These are phyloP conservation scores for Salmo trutta DNA, from an alignment of 2,797 vertebrate genomes.

Conservation along the genomic window DNA sequence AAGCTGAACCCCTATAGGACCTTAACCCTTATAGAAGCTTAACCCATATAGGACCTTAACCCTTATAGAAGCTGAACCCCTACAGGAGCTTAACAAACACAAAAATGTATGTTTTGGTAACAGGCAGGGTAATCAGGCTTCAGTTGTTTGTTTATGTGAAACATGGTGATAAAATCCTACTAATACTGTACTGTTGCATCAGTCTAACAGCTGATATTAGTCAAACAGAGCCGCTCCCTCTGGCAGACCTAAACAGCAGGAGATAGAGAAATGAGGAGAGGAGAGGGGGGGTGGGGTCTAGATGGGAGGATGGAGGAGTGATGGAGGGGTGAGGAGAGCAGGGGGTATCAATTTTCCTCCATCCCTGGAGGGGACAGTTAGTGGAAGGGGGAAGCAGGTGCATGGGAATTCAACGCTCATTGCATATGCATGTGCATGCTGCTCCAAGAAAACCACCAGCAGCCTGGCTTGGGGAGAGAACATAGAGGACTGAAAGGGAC, in stretches of 20 bases:
- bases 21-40: no score
- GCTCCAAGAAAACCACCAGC: no score
- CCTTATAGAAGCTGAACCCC: no score
- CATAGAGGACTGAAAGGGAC: no score
- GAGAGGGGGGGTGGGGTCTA: slow-evolving; percentile 14
- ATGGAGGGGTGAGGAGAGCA: slow-evolving; percentile 41
- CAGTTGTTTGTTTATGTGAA: no score
- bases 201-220: neutral
- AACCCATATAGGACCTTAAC: no score
- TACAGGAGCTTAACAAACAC: no score
- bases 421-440: slow-evolving; percentile 36
- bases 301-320: neutral
- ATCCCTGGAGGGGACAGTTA: neutral
- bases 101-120: neutral
- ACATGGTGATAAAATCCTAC: no score
- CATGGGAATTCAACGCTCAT: slow-evolving; percentile 55
- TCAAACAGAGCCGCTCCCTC: slow-evolving; percentile 24
- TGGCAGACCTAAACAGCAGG: slow-evolving; percentile 15
- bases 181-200: no score
- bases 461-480: no score
- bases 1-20: no score
- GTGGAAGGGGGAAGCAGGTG: slow-evolving; percentile 64
- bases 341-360: neutral
- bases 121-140: neutral
- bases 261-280: slow-evolving; percentile 27